phyloP scores from a whole-genome alignment of 2,797 vertebrate species.

The Arrhamphus sclerolepis region DNA sequence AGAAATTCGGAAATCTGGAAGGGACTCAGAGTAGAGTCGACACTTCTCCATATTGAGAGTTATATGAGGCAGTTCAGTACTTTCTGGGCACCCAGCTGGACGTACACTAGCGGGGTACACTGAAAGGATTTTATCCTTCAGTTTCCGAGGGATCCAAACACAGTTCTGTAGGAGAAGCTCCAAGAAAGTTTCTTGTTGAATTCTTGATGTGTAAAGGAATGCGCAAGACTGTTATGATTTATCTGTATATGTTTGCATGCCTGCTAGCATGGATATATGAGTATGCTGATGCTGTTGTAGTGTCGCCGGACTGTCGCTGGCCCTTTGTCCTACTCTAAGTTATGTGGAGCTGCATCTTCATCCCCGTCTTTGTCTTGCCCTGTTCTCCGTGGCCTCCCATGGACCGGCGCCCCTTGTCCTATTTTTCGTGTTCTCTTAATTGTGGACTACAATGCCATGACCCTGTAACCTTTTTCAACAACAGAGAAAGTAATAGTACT shows the following conservation, averaged over 20 bases:
- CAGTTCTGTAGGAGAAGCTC: conserved; percentile 14
- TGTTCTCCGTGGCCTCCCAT: conserved; percentile 67
- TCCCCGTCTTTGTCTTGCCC: conserved; percentile 72
- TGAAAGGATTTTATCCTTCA: too few relatives aligned
- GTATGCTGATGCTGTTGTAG: conserved; percentile 64
- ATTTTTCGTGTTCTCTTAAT: conserved; percentile 80
- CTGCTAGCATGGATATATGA: conserved; percentile 45
- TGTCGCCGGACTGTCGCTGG: conserved; percentile 64
- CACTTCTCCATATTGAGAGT: too few relatives aligned
- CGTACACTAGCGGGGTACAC: too few relatives aligned
- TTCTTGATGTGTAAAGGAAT: conserved; percentile 16
- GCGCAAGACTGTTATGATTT: conserved; percentile 5
- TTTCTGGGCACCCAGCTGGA: too few relatives aligned
- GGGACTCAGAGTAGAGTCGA: too few relatives aligned
- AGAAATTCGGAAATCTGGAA: too few relatives aligned
- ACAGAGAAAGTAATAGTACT: conserved; percentile 76
- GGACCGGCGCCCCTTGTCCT: conserved; percentile 68
- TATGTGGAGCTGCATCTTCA: conserved; percentile 77
- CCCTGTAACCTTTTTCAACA: conserved; percentile 72
- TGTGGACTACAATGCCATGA: conserved; percentile 74
- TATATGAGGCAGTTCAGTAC: too few relatives aligned
- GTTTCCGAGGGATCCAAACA: conserved; percentile 1
- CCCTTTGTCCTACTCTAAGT: conserved; percentile 75
- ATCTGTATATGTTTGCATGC: conserved; percentile 31
- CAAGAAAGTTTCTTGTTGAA: neutral